Conservation (phyloP, 2,113 vertebrate genomes). For the Ranitomeya variabilis region DNA sequence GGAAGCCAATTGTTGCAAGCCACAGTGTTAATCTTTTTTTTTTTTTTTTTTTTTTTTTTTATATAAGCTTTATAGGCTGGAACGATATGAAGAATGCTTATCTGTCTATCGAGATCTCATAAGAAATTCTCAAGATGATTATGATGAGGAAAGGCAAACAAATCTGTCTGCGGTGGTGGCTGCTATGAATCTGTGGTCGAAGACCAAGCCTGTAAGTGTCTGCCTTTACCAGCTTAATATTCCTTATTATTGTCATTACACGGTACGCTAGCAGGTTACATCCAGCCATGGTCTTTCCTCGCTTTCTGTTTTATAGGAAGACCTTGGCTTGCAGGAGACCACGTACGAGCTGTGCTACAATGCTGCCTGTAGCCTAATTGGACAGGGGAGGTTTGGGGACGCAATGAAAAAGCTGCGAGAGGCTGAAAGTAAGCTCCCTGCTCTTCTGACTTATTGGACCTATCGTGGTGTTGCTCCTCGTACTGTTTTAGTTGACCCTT, state of each 20-base stretch:
- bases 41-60: neutral
- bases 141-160: slow-evolving; percentile 97
- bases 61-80: slow-evolving; percentile 87
- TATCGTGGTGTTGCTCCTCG: no score
- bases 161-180: slow-evolving; percentile 94
- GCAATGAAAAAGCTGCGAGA: slow-evolving; percentile 87
- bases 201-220: slow-evolving; percentile 76
- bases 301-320: slow-evolving; percentile 75
- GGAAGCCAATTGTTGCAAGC: no score
- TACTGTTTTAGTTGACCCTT: no score
- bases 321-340: slow-evolving; percentile 88
- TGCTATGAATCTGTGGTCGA: slow-evolving; percentile 92
- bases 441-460: no score
- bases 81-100: slow-evolving; percentile 89
- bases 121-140: slow-evolving; percentile 97
- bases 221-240: neutral
- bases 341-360: slow-evolving; percentile 97
- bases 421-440: slow-evolving; percentile 83
- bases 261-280: neutral
- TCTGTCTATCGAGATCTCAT: slow-evolving; percentile 92
- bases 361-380: slow-evolving; percentile 87
- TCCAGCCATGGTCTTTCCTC: neutral
- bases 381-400: slow-evolving; percentile 84
- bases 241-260: neutral
- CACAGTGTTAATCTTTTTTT: neutral